Conservation (phyloP, 1,140 invertebrate genomes). For the Harpegnathos saltator region DNA sequence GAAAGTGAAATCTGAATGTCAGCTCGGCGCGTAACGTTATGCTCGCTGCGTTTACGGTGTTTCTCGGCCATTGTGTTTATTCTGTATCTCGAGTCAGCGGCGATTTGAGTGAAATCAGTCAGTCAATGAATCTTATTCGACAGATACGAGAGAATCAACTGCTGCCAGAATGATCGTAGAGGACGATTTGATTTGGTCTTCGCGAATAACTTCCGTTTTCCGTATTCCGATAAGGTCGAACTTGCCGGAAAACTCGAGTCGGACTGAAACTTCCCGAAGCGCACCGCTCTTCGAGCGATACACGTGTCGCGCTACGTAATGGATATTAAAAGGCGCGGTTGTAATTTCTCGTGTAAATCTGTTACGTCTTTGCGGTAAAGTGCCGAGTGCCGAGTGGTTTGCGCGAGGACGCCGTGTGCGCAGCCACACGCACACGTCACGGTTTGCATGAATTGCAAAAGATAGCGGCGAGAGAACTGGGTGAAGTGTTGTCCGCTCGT, state of each 20-base stretch:
- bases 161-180: too few species aligned
- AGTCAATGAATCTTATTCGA: too few species aligned
- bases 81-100: too few species aligned
- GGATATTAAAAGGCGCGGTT: slow-evolving; percentile 10
- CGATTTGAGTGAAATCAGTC: too few species aligned
- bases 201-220: too few species aligned
- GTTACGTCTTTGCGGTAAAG: slow-evolving; percentile 39
- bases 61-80: neutral
- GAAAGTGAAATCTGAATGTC: neutral
- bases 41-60: neutral
- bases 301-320: neutral
- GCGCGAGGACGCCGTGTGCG: neutral
- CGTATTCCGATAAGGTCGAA: too few species aligned
- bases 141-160: too few species aligned
- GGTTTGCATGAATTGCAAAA: neutral
- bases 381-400: neutral
- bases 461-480: slow-evolving; percentile 5
- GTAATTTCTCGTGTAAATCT: slow-evolving; percentile 36
- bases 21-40: neutral
- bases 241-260: neutral
- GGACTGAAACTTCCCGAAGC: too few species aligned
- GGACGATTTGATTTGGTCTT: too few species aligned
- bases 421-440: slow-evolving; percentile 3
- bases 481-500: neutral
- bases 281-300: too few species aligned